phyloP scores from a whole-genome alignment of 2,888 invertebrate genomes.

The Dicycla oo region DNA sequence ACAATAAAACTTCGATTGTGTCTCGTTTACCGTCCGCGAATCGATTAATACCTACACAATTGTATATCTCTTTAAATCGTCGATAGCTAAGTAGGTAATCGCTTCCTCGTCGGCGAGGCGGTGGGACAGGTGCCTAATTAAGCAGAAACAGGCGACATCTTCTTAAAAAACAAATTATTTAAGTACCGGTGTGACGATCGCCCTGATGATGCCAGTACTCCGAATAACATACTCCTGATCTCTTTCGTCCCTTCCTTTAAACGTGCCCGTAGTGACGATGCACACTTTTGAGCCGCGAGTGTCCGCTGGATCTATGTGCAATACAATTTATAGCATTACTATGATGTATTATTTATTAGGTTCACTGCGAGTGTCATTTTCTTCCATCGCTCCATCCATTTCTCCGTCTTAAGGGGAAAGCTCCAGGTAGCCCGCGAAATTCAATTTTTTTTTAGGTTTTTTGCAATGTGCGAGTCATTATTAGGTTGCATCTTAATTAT shows the following conservation, averaged over 20 bases:
- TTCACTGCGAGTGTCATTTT: no score
- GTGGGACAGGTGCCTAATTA: not conserved
- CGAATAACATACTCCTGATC: constrained; percentile 36
- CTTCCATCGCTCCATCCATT: no score
- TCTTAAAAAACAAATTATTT: not conserved
- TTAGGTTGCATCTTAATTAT: no score
- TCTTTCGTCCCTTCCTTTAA: constrained; percentile 94
- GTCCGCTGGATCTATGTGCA: constrained; percentile 91
- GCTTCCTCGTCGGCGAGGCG: not conserved
- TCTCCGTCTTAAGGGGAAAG: no score
- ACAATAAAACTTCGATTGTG: no score
- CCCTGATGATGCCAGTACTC: constrained; percentile 57
- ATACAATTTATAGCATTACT: not conserved
- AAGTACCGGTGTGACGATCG: constrained; percentile 47
- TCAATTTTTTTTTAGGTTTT: no score
- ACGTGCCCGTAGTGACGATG: constrained; percentile 95
- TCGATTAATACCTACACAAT: no score
- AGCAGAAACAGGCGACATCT: not conserved
- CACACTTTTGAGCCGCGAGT: constrained; percentile 94
- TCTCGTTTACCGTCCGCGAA: no score
- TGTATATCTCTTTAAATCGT: not conserved
- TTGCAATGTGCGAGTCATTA: no score
- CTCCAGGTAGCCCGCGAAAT: no score
- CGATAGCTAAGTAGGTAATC: not conserved
- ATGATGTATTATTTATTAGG: no score